Base-by-base conservation (phyloP, 2,888 invertebrate genomes). In the Ochropleura plecta region DNA sequence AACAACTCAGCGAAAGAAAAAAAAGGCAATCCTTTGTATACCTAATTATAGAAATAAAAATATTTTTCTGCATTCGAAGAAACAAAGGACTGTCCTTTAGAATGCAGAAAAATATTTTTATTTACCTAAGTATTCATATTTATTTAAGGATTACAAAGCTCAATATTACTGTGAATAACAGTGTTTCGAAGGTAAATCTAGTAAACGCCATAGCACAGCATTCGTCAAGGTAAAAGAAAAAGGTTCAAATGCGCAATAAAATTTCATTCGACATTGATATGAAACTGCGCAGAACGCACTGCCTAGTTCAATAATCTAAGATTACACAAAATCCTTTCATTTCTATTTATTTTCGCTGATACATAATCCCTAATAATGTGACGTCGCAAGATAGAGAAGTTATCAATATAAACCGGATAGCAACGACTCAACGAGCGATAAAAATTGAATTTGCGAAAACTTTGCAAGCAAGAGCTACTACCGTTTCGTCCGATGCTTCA, bases 401-500 rank as follows among this genome's bases (percentile, higher is more conserved):
- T 77, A 87, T 85, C 83, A 59, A 68, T 60, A 72, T 49, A 73
- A 67, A 14, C 68, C 76, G 75, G 83, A 30, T 81, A 73, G 87
- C 83, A 87, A 87, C 83, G 65, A 59, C 70, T 73, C 83, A 81
- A 85, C 80, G 70, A 62, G 62, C 74, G 76, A 83, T 83, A 82
- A 71, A 76, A 72, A 64, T 9, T 20, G 49, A 57, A 69, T 66
- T 65, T 55, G 64, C 60, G 16, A 75, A 71, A 60, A 68, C 59
- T 64, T 60, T 69, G 59, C 46, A 59, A 59, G 46, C 51, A 70
- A 30, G 16, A 30, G 18, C 55, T 59, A 76, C 71, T 66, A 73
- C 20, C 40, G 59, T 60, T 83, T 12, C 14, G 59, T 83, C 10
- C 14, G 59, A 64, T 48, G 46, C 16, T 51, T 40, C 9, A 42